Percentiles rank a stretch among this genome's conserved stretches.
phyloP scores from a whole-genome alignment of 1,140 invertebrate species.

The Conus ventricosus region DNA sequence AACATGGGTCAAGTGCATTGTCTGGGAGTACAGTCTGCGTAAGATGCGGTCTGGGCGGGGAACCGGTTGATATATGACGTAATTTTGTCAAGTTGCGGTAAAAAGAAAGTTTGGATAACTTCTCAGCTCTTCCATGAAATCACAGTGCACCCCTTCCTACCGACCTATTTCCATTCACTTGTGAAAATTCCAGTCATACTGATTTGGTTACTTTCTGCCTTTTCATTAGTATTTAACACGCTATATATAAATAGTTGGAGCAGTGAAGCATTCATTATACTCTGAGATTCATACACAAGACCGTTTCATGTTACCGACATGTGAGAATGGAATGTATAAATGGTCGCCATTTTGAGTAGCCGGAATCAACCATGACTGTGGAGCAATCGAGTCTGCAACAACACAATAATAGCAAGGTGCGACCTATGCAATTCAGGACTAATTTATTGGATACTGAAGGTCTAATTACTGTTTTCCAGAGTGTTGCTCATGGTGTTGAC shows the following conservation, averaged over 20 bases:
- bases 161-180: neutral
- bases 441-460: neutral
- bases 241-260: neutral
- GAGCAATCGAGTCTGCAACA: slow-evolving; percentile 59
- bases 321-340: slow-evolving; percentile 31
- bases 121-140: neutral
- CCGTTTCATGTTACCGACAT: neutral
- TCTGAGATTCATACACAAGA: neutral
- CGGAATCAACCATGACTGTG: slow-evolving; percentile 59
- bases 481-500: neutral
- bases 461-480: neutral
- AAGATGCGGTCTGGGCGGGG: too few relatives aligned
- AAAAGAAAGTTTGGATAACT: neutral
- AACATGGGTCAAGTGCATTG: too few relatives aligned
- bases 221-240: neutral
- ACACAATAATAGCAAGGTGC: slow-evolving; percentile 46
- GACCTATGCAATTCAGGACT: slow-evolving; percentile 21
- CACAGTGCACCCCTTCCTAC: neutral
- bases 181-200: neutral
- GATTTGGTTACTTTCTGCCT: neutral
- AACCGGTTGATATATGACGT: too few relatives aligned
- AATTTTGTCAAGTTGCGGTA: neutral
- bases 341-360: slow-evolving; percentile 46
- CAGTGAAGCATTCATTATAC: neutral
- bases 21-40: too few relatives aligned